These are phyloP conservation scores for Rotaria macrura DNA, from an alignment of 2,888 invertebrate genomes.

Conservation along the genomic window DNA sequence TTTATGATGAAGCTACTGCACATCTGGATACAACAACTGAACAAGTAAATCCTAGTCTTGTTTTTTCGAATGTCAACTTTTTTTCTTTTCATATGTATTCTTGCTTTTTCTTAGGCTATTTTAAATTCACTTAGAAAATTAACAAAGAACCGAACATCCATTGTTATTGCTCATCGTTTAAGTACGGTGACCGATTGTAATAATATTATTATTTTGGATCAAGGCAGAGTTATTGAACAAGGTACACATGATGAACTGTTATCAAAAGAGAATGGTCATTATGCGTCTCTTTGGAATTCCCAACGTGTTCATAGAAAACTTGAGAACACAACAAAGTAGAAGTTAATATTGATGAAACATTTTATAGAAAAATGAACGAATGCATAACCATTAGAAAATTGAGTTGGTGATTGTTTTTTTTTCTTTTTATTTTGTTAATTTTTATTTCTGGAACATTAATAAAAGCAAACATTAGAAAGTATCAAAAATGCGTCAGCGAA, in stretches of 20 bases:
- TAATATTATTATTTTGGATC: slow-evolving; percentile 28
- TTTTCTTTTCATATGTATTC: background rate
- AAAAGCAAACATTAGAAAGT: background rate
- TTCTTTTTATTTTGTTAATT: background rate
- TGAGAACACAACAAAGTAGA: background rate
- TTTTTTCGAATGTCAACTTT: background rate
- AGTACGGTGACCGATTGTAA: slow-evolving; percentile 31
- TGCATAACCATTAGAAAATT: background rate
- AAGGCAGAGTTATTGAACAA: slow-evolving; percentile 30
- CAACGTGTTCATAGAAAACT: slow-evolving; percentile 1
- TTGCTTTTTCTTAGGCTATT: background rate
- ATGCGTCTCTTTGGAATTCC: slow-evolving; percentile 26
- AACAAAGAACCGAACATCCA: slow-evolving; percentile 27
- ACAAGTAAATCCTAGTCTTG: slow-evolving; percentile 56
- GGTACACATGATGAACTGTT: slow-evolving; percentile 28
- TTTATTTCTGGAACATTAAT: background rate
- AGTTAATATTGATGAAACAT: background rate
- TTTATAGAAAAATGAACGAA: background rate
- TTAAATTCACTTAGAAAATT: slow-evolving; percentile 26
- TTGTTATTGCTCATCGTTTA: slow-evolving; percentile 31
- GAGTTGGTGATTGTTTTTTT: background rate
- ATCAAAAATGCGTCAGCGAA: background rate
- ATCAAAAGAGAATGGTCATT: slow-evolving; percentile 21
- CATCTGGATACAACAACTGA: slow-evolving; percentile 93
- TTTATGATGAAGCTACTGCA: slow-evolving; percentile 97